Base-by-base conservation (phyloP, 2,113 vertebrate species). In the Pterocles orientalis region DNA sequence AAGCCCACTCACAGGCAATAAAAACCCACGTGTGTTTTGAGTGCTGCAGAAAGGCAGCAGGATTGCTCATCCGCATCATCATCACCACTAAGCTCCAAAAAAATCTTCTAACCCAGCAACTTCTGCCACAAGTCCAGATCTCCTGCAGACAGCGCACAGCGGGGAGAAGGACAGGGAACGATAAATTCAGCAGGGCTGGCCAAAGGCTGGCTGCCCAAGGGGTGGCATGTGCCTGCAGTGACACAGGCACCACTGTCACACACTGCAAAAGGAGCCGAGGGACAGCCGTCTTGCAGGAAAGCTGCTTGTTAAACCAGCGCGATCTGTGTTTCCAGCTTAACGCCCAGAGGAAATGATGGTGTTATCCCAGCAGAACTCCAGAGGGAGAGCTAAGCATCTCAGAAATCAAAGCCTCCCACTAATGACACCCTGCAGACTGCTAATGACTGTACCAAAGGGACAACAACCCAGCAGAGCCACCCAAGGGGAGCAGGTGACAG, bases 111-210 rank as follows among this genome's bases (percentile, higher is more conserved):
- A 6, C 19, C 7, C 13, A 15, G 12, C 43, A 71, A 14, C 12
- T n/a, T 36, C 21, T 43, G 41, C 62, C 71, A 57, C 33, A 69
- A 68, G 62, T 8, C 41, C 69, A 68, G n/a, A 28, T 23, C 57
- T 58, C 68, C 3, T 7, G 24, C 25, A 80, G 72, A 23, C 3
- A 51, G 33, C 0, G 1, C 58, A 39, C 0, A 34, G 36, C 43
- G 34, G 64, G 33, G 69, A 83, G 57, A 56, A 65, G 43, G 29
- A 77, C 51, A 47, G 13, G 36, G 79, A 48, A 3, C 47, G 76
- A 18, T 13, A 2, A 43, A 57, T 43, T 65, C 53, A 69, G 48
- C 68, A 84, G 41, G 34, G 34, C 54, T 48, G 77, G 69, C 62
- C 69, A 77, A 50, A 88, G n/a, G 76, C 66, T 68, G 73, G 65